Evolutionary conservation across 2,797 vertebrate genomes (phyloP).

Genomic region (Chelonia mydas): DNA sequence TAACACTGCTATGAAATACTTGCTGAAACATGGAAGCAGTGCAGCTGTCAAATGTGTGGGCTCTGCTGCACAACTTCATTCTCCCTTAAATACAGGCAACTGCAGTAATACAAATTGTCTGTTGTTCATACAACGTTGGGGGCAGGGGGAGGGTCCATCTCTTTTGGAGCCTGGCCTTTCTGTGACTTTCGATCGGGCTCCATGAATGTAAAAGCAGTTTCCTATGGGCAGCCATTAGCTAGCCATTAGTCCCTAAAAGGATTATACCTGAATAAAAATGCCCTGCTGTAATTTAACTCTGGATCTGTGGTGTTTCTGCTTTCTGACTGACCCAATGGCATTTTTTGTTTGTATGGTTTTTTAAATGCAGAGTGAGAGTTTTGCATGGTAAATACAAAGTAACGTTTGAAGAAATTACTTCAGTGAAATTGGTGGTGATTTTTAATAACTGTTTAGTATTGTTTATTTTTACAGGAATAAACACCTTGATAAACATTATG

Average conservation of each 20-base stretch:
- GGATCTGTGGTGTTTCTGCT: background rate
- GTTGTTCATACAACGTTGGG: background rate
- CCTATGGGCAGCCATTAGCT: background rate
- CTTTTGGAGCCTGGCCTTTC: background rate
- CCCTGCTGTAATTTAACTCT: background rate
- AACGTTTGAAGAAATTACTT: constrained; percentile 36
- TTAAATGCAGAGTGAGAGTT: constrained; percentile 8
- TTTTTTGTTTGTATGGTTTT: background rate
- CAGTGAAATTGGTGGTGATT: background rate
- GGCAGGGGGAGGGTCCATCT: background rate
- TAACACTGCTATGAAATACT: background rate
- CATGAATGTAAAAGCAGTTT: background rate
- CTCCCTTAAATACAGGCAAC: background rate
- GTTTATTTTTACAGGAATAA: constrained; percentile 89
- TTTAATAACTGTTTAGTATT: constrained; percentile 37
- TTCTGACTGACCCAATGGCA: background rate
- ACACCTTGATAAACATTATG: constrained; percentile 99
- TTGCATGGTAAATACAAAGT: background rate
- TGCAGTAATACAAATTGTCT: constrained; percentile 4
- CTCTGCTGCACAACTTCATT: background rate
- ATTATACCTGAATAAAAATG: background rate
- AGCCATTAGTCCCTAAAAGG: background rate
- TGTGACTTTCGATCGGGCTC: background rate
- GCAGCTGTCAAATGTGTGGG: background rate
- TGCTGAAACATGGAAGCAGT: background rate